Percentiles rank a stretch among this genome's conserved stretches.
These are phyloP conservation scores for Coilia nasus DNA, from an alignment of 2,797 vertebrate genomes.

Conservation along the genomic window DNA sequence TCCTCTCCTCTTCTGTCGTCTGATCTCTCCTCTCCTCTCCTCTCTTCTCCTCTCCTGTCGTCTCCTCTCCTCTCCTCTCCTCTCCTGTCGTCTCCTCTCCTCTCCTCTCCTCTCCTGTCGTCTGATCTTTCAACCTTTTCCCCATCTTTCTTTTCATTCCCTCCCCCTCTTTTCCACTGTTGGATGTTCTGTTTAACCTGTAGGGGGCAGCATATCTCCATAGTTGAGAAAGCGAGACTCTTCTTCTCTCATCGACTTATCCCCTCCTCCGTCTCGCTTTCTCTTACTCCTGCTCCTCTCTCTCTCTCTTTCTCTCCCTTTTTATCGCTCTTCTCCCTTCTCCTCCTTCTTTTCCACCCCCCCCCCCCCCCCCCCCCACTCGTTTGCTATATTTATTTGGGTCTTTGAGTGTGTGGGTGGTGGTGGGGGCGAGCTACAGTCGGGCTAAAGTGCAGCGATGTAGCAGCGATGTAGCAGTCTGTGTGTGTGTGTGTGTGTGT, in stretches of 20 bases:
- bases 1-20: slow-evolving; percentile 9
- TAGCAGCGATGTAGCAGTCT: too few species aligned
- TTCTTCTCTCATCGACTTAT: slow-evolving; percentile 26
- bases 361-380: slow-evolving; percentile 16
- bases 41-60: neutral
- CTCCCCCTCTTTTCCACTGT: neutral
- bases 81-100: neutral
- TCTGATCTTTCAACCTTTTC: neutral
- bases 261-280: slow-evolving; percentile 31
- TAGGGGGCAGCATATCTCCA: slow-evolving; percentile 74
- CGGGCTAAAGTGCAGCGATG: slow-evolving; percentile 69
- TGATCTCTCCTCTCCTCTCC: slow-evolving; percentile 4
- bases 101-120: neutral
- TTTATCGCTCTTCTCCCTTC: slow-evolving; percentile 28
- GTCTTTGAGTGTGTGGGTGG: neutral
- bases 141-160: slow-evolving; percentile 24
- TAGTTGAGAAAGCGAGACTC: slow-evolving; percentile 44
- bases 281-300: slow-evolving; percentile 36
- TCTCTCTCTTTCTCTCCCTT: slow-evolving; percentile 33
- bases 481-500: slow-evolving; percentile 20
- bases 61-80: neutral
- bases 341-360: slow-evolving; percentile 33
- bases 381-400: slow-evolving; percentile 34
- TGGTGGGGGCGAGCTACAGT: slow-evolving; percentile 56
- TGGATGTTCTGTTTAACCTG: slow-evolving; percentile 50